phyloP scores from a whole-genome alignment of 2,888 invertebrate species.

The Punctoribates punctum region DNA sequence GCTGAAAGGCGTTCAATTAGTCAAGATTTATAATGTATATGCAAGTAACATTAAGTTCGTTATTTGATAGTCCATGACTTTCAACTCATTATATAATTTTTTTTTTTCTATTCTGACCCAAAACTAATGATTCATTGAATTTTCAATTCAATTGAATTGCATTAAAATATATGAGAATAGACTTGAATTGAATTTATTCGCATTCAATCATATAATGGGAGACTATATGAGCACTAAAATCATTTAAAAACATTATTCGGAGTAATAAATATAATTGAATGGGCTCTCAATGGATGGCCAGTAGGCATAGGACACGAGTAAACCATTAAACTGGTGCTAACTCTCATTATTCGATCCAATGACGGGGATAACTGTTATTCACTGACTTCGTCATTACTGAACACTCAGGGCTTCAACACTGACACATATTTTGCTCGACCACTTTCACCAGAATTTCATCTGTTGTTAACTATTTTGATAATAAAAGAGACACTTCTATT shows the following conservation, averaged over 20 bases:
- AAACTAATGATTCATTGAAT: not conserved
- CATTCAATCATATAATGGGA: not conserved
- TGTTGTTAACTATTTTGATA: too few relatives aligned
- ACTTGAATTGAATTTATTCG: not conserved
- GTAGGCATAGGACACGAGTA: constrained; percentile 1
- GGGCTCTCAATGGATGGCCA: not conserved
- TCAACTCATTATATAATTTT: too few relatives aligned
- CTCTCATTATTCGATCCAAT: constrained; percentile 18
- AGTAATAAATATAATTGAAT: constrained; percentile 26
- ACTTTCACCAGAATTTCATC: too few relatives aligned
- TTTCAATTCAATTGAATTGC: not conserved
- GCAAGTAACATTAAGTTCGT: too few relatives aligned
- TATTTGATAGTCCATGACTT: too few relatives aligned
- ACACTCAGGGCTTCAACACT: not conserved
- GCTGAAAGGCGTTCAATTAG: too few relatives aligned
- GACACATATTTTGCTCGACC: too few relatives aligned
- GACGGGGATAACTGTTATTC: constrained; percentile 2
- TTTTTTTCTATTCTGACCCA: not conserved
- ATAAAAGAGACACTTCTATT: too few relatives aligned
- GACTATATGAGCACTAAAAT: not conserved
- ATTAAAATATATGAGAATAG: not conserved
- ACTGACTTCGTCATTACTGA: not conserved
- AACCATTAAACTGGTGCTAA: not conserved
- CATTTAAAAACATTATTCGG: constrained; percentile 13
- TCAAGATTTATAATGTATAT: too few relatives aligned